These are phyloP conservation scores for Drosophila anomalata DNA, from an alignment of 2,888 invertebrate species.

Conservation along the genomic window DNA sequence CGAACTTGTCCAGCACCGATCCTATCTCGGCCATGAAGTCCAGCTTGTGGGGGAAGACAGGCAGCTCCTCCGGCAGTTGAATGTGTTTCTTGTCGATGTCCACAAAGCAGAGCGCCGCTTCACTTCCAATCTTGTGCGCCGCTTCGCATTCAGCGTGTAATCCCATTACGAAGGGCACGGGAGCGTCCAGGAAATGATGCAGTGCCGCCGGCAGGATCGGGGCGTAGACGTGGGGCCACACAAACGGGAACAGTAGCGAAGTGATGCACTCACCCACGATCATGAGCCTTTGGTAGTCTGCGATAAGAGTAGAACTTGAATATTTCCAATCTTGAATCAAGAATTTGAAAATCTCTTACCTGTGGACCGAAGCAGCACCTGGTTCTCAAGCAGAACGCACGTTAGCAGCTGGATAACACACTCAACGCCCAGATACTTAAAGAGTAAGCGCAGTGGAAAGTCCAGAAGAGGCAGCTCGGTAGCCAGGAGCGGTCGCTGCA, in stretches of 20 bases:
- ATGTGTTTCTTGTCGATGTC: conserved; percentile 97
- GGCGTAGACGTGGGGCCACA: conserved; percentile 99
- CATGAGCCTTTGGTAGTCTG: conserved; percentile 98
- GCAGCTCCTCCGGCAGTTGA: conserved; percentile 97
- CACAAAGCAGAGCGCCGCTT: conserved; percentile 96
- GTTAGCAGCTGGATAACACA: conserved; percentile 96
- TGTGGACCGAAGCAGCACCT: conserved; percentile 96
- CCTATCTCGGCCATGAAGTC: conserved; percentile 94
- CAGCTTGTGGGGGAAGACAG: conserved; percentile 94
- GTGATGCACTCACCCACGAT: conserved; percentile 97
- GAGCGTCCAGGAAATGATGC: conserved; percentile 98
- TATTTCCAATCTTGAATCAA: neutral
- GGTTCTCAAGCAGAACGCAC: conserved; percentile 97
- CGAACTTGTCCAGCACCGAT: conserved; percentile 89
- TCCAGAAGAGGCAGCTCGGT: conserved; percentile 97
- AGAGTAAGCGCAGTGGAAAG: conserved; percentile 94
- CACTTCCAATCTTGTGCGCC: conserved; percentile 88
- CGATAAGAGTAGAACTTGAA: neutral
- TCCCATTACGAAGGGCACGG: conserved; percentile 99
- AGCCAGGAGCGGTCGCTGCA: conserved; percentile 90
- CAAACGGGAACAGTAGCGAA: conserved; percentile 95
- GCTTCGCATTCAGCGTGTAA: conserved; percentile 87
- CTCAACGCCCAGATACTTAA: conserved; percentile 95
- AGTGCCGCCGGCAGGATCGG: conserved; percentile 98
- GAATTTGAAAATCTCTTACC: conserved; percentile 85